These are phyloP conservation scores for Pterostichus madidus DNA, from an alignment of 2,888 invertebrate genomes.

Conservation along the genomic window DNA sequence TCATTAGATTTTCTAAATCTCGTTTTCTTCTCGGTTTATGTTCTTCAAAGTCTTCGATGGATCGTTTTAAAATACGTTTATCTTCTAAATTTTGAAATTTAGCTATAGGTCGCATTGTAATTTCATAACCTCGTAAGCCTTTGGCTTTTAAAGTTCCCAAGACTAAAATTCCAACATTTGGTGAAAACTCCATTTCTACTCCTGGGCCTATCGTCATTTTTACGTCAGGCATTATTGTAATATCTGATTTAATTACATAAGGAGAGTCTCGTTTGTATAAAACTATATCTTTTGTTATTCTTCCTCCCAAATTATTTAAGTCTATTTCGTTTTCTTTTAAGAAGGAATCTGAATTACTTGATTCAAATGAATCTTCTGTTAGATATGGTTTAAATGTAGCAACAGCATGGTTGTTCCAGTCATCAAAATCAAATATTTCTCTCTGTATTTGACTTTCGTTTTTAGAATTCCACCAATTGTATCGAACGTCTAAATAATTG, in stretches of 20 bases:
- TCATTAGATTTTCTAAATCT: constrained; percentile 80
- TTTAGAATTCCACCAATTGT: constrained; percentile 98
- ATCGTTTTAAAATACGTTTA: constrained; percentile 77
- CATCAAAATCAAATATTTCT: constrained; percentile 98
- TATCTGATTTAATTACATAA: constrained; percentile 91
- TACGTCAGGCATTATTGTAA: constrained; percentile 97
- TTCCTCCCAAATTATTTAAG: constrained; percentile 87
- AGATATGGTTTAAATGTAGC: constrained; percentile 94
- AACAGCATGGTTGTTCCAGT: constrained; percentile 99
- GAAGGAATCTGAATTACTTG: constrained; percentile 86
- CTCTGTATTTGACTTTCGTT: constrained; percentile 87
- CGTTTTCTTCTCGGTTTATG: constrained; percentile 74
- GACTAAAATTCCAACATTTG: constrained; percentile 97
- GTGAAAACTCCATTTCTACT: constrained; percentile 94
- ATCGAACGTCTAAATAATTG: constrained; percentile 91
- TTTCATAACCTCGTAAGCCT: constrained; percentile 87
- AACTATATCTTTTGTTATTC: constrained; percentile 84
- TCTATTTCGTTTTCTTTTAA: constrained; percentile 80
- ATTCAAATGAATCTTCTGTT: constrained; percentile 86
- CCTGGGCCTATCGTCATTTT: constrained; percentile 93
- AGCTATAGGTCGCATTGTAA: constrained; percentile 86
- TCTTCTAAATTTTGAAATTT: constrained; percentile 75
- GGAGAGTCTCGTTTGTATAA: constrained; percentile 84
- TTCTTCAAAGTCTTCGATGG: constrained; percentile 72
- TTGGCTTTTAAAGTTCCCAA: constrained; percentile 92